Evolutionary conservation across 2,797 vertebrate species (phyloP).

Genomic region (Anolis apletophallus): DNA sequence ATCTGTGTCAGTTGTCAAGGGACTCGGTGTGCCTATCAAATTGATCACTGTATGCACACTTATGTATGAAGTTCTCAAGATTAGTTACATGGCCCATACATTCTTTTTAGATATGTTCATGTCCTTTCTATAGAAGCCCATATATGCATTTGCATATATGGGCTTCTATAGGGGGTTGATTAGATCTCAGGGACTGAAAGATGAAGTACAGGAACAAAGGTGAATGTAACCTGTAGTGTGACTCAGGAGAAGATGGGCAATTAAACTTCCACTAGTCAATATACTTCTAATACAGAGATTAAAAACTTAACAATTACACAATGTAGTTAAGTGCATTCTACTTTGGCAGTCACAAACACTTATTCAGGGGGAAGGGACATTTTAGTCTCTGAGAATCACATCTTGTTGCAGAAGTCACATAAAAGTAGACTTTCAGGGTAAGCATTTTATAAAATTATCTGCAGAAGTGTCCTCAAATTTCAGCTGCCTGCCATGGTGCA

Average conservation of each 20-base stretch:
- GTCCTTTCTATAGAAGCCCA: background rate
- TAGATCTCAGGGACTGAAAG: background rate
- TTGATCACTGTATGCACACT: background rate
- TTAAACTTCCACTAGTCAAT: background rate
- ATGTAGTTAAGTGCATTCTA: background rate
- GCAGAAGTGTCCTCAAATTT: too few species aligned
- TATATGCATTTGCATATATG: background rate
- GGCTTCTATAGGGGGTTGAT: too few species aligned
- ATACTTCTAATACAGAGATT: background rate
- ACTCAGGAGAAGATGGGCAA: background rate
- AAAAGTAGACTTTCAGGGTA: too few species aligned
- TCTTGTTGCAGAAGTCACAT: too few species aligned
- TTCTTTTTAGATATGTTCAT: background rate
- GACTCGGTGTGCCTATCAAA: too few species aligned
- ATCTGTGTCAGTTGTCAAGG: background rate
- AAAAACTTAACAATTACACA: fast-evolving
- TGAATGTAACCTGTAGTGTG: background rate
- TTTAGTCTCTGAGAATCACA: too few species aligned
- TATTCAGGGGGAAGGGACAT: too few species aligned
- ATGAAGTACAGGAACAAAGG: background rate
- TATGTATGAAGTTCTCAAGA: background rate
- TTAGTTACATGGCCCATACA: background rate
- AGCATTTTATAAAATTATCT: too few species aligned
- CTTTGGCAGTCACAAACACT: too few species aligned
- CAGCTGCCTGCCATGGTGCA: too few species aligned